Percentiles rank a stretch among this genome's conserved stretches.
phyloP scores from a whole-genome alignment of 2,797 vertebrate genomes.

The Lepidocolaptes lacrymiger region DNA sequence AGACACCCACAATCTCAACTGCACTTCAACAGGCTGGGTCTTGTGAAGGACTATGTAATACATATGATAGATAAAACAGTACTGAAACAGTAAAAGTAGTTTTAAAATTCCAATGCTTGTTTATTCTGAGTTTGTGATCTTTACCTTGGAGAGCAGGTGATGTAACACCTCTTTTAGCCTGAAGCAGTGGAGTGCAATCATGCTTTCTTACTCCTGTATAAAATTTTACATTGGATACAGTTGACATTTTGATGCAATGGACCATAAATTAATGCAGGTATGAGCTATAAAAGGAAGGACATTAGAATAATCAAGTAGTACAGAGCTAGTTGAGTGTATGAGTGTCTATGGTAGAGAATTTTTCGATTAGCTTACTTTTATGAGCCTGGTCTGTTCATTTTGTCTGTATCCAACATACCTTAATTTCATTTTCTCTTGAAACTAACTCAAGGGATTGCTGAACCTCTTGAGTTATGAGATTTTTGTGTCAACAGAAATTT shows the following conservation, averaged over 20 bases:
- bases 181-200: neutral
- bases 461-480: constrained; percentile 47
- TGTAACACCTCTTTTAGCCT: neutral
- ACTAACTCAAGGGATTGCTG: constrained; percentile 27
- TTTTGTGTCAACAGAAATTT: constrained; percentile 61
- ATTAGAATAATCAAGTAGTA: constrained; percentile 47
- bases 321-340: neutral
- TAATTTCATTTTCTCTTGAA: constrained; percentile 60
- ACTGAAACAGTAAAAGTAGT: neutral
- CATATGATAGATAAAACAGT: neutral
- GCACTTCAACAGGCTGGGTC: neutral
- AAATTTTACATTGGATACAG: constrained; percentile 26
- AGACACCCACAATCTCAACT: neutral
- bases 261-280: constrained; percentile 38
- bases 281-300: constrained; percentile 37
- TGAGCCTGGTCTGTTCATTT: constrained; percentile 24
- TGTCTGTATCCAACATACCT: constrained; percentile 27
- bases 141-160: neutral
- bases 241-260: constrained; percentile 36
- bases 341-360: neutral
- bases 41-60: neutral
- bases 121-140: neutral
- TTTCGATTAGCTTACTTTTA: constrained; percentile 49
- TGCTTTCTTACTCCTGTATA: constrained; percentile 2
- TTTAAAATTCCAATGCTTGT: neutral